Percentiles rank a stretch among this genome's conserved stretches.
phyloP scores from a whole-genome alignment of 1,140 invertebrate species.

The Aphelinus certus region DNA sequence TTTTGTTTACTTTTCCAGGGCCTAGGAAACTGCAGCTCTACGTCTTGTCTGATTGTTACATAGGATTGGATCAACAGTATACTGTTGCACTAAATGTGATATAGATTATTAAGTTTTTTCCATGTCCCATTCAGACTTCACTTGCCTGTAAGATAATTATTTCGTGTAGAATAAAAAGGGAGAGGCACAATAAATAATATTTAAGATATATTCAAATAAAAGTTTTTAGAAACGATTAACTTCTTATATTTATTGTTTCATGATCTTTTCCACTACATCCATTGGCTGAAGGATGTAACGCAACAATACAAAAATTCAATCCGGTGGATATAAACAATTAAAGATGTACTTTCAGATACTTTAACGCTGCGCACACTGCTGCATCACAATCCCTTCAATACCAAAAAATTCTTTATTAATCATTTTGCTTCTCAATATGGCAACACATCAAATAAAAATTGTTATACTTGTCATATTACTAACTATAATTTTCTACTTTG shows the following conservation, averaged over 20 bases:
- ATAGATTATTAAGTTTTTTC: slow-evolving; percentile 33
- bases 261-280: slow-evolving; percentile 6
- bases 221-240: slow-evolving; percentile 25
- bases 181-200: background rate
- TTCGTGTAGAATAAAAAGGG: too few relatives aligned
- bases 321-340: slow-evolving; percentile 9
- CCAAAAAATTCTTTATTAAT: slow-evolving; percentile 1
- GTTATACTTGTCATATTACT: slow-evolving; percentile 28
- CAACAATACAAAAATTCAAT: slow-evolving; percentile 21
- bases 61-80: slow-evolving; percentile 96
- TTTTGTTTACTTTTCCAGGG: slow-evolving; percentile 66
- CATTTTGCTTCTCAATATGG: background rate
- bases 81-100: slow-evolving; percentile 72
- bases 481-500: slow-evolving; percentile 35
- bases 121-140: slow-evolving; percentile 9
- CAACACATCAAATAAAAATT: slow-evolving; percentile 35
- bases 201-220: slow-evolving; percentile 18
- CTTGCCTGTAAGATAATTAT: slow-evolving; percentile 15
- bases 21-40: slow-evolving; percentile 82
- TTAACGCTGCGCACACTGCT: slow-evolving; percentile 15
- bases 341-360: slow-evolving; percentile 22
- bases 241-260: slow-evolving; percentile 31
- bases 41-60: slow-evolving; percentile 92
- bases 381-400: background rate
- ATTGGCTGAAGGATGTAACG: slow-evolving; percentile 11